Conservation (phyloP, 2,888 invertebrate genomes). For the Pristionchus fissidentatus region DNA sequence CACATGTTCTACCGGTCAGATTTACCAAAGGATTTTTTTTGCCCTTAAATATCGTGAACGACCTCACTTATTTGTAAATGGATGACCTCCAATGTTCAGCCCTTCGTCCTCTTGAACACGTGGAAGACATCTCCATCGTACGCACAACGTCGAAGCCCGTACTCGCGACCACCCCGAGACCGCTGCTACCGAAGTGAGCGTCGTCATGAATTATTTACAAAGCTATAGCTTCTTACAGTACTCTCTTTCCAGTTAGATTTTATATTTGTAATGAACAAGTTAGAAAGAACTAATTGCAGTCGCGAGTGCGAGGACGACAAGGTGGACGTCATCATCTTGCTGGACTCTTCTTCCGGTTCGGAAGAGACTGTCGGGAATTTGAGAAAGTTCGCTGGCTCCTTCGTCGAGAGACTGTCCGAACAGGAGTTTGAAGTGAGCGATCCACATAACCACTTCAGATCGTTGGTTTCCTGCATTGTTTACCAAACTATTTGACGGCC, state of each 20-base stretch:
- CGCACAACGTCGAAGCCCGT: conserved; percentile 4
- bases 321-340: conserved; percentile 65
- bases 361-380: conserved; percentile 58
- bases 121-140: neutral
- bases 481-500: neutral
- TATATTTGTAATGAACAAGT: neutral
- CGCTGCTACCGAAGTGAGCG: conserved; percentile 29
- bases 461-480: neutral
- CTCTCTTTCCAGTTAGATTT: neutral
- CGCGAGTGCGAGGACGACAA: conserved; percentile 56
- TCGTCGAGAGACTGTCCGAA: conserved; percentile 60
- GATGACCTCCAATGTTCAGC: too few relatives aligned
- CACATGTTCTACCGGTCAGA: neutral
- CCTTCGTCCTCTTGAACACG: conserved; percentile 24
- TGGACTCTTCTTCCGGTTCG: conserved; percentile 62
- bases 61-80: too few relatives aligned
- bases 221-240: neutral
- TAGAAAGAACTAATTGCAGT: neutral
- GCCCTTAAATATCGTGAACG: neutral
- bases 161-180: conserved; percentile 43
- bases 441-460: neutral
- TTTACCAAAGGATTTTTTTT: neutral
- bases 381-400: conserved; percentile 60
- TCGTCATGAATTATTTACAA: neutral
- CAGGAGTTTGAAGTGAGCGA: conserved; percentile 57